phyloP scores from a whole-genome alignment of 1,140 invertebrate species.

The Ridgeia piscesae region DNA sequence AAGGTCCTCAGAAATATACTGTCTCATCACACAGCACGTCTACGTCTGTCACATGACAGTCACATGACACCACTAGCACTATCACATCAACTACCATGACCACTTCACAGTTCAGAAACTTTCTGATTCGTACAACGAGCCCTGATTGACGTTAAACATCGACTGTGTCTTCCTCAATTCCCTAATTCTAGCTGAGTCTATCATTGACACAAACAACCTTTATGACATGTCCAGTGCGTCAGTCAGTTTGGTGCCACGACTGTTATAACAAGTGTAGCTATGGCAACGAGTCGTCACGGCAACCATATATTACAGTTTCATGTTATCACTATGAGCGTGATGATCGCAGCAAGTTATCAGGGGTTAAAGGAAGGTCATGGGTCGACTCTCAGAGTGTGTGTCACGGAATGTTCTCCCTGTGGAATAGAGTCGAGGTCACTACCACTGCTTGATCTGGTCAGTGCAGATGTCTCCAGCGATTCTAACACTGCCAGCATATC shows the following conservation, averaged over 20 bases:
- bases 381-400: background rate
- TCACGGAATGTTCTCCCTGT: background rate
- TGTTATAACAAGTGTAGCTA: background rate
- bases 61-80: background rate
- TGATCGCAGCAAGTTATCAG: background rate
- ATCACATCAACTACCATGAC: background rate
- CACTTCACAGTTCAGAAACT: background rate
- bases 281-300: background rate
- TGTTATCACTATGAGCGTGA: background rate
- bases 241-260: background rate
- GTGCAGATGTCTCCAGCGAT: background rate
- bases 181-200: background rate
- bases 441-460: background rate
- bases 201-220: background rate
- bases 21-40: background rate
- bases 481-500: slow-evolving; percentile 1
- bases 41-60: background rate
- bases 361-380: background rate
- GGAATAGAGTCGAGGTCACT: background rate
- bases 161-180: background rate
- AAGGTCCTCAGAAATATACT: background rate
- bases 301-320: background rate
- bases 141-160: background rate
- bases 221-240: background rate
- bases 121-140: background rate